Conservation (phyloP, 2,113 vertebrate species). For the Antidorcas marsupialis region DNA sequence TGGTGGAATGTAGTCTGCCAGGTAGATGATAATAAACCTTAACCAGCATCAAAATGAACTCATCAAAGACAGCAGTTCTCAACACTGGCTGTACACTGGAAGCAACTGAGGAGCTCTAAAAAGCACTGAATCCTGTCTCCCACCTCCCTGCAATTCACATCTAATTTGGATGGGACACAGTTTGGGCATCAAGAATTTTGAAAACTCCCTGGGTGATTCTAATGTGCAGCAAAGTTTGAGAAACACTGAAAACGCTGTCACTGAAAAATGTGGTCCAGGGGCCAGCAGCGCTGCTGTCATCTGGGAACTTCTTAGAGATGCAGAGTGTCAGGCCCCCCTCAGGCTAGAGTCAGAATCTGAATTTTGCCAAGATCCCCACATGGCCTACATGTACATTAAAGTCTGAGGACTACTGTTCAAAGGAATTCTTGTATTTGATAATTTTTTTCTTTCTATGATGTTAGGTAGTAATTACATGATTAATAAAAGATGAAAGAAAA, state of each 20-base stretch:
- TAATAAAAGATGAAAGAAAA: conserved; percentile 16
- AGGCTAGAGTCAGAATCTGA: neutral
- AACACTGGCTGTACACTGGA: neutral
- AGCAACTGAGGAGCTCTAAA: neutral
- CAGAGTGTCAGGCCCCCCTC: neutral
- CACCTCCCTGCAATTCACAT: neutral
- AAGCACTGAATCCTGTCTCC: neutral
- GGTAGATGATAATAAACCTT: neutral
- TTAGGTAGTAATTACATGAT: neutral
- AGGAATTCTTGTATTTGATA: neutral
- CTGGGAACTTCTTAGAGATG: neutral
- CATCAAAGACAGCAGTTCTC: neutral
- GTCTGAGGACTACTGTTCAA: neutral
- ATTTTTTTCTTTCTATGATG: neutral
- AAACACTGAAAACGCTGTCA: neutral
- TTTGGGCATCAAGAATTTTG: neutral
- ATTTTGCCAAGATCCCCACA: neutral
- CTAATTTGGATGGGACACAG: neutral
- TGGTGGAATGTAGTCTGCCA: neutral
- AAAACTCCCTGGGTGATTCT: neutral
- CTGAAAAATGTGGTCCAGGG: neutral
- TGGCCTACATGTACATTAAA: neutral
- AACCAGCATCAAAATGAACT: neutral
- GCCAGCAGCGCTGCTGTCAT: too few species aligned
- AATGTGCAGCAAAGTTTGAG: neutral